Evolutionary conservation across 23 tunicate genomes (phyloP), one percentile per base, ranked within the genome.

Genomic region (Aplidium turbinatum): DNA sequence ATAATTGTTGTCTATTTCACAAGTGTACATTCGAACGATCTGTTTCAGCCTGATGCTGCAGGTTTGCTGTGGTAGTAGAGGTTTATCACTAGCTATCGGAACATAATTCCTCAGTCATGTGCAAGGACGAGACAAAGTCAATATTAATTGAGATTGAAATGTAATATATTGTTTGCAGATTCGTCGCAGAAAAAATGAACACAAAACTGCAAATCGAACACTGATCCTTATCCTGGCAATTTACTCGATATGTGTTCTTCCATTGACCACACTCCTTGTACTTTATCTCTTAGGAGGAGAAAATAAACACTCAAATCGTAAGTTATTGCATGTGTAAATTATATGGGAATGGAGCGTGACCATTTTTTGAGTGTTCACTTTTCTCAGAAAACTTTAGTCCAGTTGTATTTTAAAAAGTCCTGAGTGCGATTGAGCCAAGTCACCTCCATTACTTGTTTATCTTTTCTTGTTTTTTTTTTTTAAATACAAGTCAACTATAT

Each of bases 201-300:
- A 78, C 32, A 35, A 16, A 13, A 4, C 68, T 19, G 83, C 83
- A 3, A 78, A 60, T 33, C 65, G 75, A 4, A 78, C 83, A 9
- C 58, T 78, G 53, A 52, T 78, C 1, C 35, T 66, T 22, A 65
- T 65, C 27, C 66, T 78, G 33, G 7, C 35, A 21, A 63, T 71
- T 22, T 78, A 78, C 52, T 35, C 83, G 4, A 5, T 67, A 2
- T 65, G 75, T 51, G 75, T 78, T 21, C 66, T 78, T n/a, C 83
- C 83, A 2, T 28, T 78, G 28, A 35, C 75, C 1, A n/a, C 24
- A 2, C 26, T 65, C 30, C 22, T 72, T 31, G 34, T 32, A 30
- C 16, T 28, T 19, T 4, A 52, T 29, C 42, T 72, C 46, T 52
- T 31, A 30, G 78, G 53, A 18, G 63, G 33, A 40, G 64, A 72